phyloP scores from a whole-genome alignment of 1,140 invertebrate genomes.

The Drosophila obscura region DNA sequence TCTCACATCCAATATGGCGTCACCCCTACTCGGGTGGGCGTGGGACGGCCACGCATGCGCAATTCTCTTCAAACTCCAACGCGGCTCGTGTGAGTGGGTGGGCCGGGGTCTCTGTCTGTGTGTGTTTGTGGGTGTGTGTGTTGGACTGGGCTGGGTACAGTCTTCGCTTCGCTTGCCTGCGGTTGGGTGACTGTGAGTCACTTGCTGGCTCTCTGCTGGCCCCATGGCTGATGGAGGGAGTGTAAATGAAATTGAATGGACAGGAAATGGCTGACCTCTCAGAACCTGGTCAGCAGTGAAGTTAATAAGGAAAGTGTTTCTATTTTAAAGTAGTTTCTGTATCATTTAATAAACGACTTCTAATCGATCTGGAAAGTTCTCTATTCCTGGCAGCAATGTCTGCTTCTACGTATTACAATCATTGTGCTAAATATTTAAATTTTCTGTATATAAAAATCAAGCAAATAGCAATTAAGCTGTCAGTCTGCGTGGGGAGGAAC shows the following conservation, averaged over 20 bases:
- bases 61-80: constrained; percentile 52
- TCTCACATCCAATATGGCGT: constrained; percentile 23
- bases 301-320: too few relatives aligned
- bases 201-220: constrained; percentile 37
- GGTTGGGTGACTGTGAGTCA: constrained; percentile 67
- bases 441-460: constrained; percentile 24
- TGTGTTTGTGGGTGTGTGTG: constrained; percentile 21
- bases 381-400: too few relatives aligned
- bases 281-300: not conserved
- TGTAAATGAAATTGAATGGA: constrained; percentile 58
- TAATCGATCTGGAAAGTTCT: too few relatives aligned
- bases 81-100: constrained; percentile 61
- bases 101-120: constrained; percentile 35
- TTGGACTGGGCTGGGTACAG: constrained; percentile 34
- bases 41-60: constrained; percentile 69
- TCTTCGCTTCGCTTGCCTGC: constrained; percentile 43
- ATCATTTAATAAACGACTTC: too few relatives aligned
- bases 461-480: constrained; percentile 51
- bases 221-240: constrained; percentile 35
- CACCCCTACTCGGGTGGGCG: constrained; percentile 36
- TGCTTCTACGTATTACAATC: too few relatives aligned
- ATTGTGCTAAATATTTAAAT: constrained; percentile 29
- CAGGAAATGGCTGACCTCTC: constrained; percentile 57
- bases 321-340: too few relatives aligned
- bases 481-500: constrained; percentile 23